These are phyloP conservation scores for Drosophila mulleri DNA, from an alignment of 2,888 invertebrate species.

Conservation along the genomic window DNA sequence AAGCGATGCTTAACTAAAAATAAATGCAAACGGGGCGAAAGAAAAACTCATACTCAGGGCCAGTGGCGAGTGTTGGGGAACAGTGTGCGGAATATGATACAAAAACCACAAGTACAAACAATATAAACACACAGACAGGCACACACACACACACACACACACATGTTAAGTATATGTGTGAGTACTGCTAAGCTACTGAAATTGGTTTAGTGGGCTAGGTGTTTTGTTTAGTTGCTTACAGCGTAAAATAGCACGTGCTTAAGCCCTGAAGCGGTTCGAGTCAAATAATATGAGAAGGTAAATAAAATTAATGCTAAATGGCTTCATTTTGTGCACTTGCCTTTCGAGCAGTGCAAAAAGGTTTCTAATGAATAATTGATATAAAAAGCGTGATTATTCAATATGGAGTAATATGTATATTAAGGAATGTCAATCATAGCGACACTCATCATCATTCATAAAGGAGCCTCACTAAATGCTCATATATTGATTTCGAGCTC, in stretches of 20 bases:
- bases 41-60: conserved; percentile 48
- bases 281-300: conserved; percentile 2
- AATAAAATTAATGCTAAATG: neutral
- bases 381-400: neutral
- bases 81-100: conserved; percentile 51
- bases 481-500: conserved; percentile 3
- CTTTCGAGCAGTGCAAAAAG: neutral
- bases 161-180: conserved; percentile 5
- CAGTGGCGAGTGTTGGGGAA: conserved; percentile 37
- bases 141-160: neutral
- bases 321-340: neutral
- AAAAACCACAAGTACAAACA: conserved; percentile 50
- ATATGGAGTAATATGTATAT: neutral
- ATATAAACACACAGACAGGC: conserved; percentile 15
- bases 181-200: conserved; percentile 13
- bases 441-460: neutral
- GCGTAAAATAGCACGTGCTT: conserved; percentile 4
- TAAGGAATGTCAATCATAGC: neutral
- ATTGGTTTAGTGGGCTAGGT: conserved; percentile 13
- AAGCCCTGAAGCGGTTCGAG: neutral
- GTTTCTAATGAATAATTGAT: neutral
- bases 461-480: neutral
- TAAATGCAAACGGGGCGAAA: conserved; percentile 31
- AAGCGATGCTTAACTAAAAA: conserved; percentile 64
- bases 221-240: conserved; percentile 14